phyloP scores from a whole-genome alignment of 1,140 invertebrate species.

The Scaptodrosophila lebanonensis region DNA sequence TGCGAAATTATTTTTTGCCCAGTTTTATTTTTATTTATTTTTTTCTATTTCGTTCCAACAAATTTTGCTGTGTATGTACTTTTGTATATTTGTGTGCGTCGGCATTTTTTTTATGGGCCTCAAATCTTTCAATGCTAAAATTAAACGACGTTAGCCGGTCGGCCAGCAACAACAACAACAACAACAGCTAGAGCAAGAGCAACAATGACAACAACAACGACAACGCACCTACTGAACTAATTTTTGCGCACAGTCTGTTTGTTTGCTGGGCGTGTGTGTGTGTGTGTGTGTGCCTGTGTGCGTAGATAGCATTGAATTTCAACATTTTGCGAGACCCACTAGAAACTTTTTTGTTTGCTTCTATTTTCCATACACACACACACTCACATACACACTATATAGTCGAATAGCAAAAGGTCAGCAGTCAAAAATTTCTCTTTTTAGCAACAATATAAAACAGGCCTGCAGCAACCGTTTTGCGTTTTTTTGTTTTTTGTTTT shows the following conservation, averaged over 20 bases:
- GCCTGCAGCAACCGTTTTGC: conserved; percentile 2
- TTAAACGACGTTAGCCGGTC: conserved; percentile 49
- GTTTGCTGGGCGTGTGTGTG: conserved; percentile 15
- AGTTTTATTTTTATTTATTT: conserved; percentile 1
- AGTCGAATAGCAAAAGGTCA: conserved; percentile 69
- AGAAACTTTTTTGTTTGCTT: conserved; percentile 41
- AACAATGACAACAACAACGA: conserved; percentile 2
- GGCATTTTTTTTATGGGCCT: too few species aligned
- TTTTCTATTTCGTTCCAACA: too few species aligned
- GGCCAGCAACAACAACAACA: conserved; percentile 27
- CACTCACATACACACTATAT: too few species aligned
- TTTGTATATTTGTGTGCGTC: conserved; percentile 54
- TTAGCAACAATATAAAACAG: conserved; percentile 22
- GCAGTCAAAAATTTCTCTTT: conserved; percentile 47
- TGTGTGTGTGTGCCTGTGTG: conserved; percentile 22
- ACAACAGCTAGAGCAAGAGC: not conserved
- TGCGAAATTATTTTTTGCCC: conserved; percentile 62
- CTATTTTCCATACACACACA: conserved; percentile 61
- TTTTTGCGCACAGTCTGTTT: conserved; percentile 31
- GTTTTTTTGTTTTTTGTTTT: conserved; percentile 16
- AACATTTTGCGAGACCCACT: conserved; percentile 45
- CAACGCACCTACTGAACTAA: conserved; percentile 64
- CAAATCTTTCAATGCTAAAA: conserved; percentile 51
- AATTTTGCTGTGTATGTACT: conserved; percentile 17
- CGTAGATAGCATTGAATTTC: conserved; percentile 70